Conservation (phyloP, 2,888 invertebrate species). For the Brenthis ino region DNA sequence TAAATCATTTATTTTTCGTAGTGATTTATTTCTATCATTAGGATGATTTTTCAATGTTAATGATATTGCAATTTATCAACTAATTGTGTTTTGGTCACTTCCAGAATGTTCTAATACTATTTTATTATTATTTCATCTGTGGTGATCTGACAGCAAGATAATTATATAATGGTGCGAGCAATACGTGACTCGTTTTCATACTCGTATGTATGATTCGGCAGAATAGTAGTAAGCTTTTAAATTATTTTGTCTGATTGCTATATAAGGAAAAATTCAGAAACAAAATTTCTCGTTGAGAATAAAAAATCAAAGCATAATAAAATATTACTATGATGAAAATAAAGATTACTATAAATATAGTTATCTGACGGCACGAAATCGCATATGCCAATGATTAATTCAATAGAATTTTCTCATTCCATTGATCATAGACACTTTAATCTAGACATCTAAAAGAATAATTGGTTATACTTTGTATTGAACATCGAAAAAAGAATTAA, state of each 20-base stretch:
- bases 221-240: slow-evolving; percentile 26
- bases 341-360: neutral
- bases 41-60: slow-evolving; percentile 30
- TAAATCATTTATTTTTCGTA: slow-evolving; percentile 50
- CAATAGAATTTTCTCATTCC: neutral
- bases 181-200: slow-evolving; percentile 32
- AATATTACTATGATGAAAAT: neutral
- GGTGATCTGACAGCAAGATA: slow-evolving; percentile 26
- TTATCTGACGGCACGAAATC: neutral
- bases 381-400: slow-evolving; percentile 2
- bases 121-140: slow-evolving; percentile 26
- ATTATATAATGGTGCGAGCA: slow-evolving; percentile 22
- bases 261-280: slow-evolving; percentile 16
- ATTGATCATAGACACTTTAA: too few relatives aligned
- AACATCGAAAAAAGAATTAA: slow-evolving; percentile 18
- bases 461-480: neutral
- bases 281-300: neutral
- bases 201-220: slow-evolving; percentile 22
- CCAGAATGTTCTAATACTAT: slow-evolving; percentile 16
- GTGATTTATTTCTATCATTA: slow-evolving; percentile 45
- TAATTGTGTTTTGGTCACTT: slow-evolving; percentile 9
- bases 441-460: too few relatives aligned
- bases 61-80: slow-evolving; percentile 22
- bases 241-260: slow-evolving; percentile 30
- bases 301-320: neutral